These are phyloP conservation scores for Hemibagrus wyckioides DNA, from an alignment of 2,113 vertebrate genomes.

Conservation along the genomic window DNA sequence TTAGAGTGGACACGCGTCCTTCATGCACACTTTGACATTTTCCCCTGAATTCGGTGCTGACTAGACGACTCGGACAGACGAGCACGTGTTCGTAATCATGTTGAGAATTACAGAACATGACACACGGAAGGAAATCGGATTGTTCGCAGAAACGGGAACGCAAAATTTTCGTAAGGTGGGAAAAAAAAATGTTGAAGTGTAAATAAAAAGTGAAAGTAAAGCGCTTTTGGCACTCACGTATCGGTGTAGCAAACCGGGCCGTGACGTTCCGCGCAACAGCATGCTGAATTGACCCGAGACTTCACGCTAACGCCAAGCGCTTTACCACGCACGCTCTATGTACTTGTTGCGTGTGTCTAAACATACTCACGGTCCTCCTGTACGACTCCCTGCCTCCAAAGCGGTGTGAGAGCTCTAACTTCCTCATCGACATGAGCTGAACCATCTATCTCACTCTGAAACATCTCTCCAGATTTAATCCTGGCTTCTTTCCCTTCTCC, in stretches of 20 bases:
- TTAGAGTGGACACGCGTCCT: background rate
- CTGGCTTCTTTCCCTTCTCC: background rate
- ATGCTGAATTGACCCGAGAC: too few species aligned
- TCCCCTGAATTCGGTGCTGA: too few species aligned
- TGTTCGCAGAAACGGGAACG: background rate
- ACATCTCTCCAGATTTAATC: background rate
- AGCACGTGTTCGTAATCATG: too few species aligned
- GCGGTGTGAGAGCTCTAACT: constrained; percentile 26
- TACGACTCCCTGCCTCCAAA: constrained; percentile 27
- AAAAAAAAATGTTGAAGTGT: background rate
- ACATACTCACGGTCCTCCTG: constrained; percentile 45
- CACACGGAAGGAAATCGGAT: too few species aligned
- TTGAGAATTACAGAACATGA: too few species aligned
- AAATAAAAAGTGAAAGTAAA: background rate
- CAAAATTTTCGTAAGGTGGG: background rate
- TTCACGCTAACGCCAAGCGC: too few species aligned
- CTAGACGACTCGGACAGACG: too few species aligned
- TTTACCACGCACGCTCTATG: too few species aligned
- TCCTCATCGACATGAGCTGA: constrained; percentile 34
- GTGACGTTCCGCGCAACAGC: too few species aligned
- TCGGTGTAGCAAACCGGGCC: too few species aligned
- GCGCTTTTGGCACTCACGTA: too few species aligned
- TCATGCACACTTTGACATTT: background rate
- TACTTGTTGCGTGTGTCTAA: too few species aligned
- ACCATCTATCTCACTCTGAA: background rate